Evolutionary conservation across 2,113 vertebrate species (phyloP).

Genomic region (Silurus asotus): DNA sequence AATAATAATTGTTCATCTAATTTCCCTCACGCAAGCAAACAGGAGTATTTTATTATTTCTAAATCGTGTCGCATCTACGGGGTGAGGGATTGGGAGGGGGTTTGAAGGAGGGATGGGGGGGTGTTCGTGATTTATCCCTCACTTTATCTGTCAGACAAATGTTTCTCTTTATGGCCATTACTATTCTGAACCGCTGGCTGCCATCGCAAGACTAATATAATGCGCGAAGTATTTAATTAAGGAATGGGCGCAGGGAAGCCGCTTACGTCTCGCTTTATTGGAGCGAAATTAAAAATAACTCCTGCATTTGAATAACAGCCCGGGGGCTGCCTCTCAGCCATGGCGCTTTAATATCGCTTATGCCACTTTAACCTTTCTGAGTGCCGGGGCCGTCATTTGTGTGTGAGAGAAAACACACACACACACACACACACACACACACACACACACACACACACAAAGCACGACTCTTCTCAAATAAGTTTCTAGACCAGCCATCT

Average conservation of each 20-base stretch:
- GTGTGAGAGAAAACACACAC: constrained; percentile 12
- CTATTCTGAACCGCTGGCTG: constrained; percentile 62
- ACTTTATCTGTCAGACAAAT: constrained; percentile 68
- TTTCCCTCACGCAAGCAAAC: constrained; percentile 51
- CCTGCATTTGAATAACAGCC: constrained; percentile 73
- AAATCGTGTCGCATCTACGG: constrained; percentile 52
- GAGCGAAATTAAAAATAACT: constrained; percentile 70
- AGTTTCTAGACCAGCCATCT: constrained; percentile 11
- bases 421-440: constrained; percentile 37
- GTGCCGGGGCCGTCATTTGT: constrained; percentile 54
- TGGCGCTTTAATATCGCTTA: constrained; percentile 72
- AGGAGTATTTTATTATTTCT: constrained; percentile 61
- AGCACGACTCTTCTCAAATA: constrained; percentile 11
- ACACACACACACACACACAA: constrained; percentile 42
- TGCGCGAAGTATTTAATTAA: constrained; percentile 73
- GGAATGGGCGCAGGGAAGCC: constrained; percentile 67
- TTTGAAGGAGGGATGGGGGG: background rate
- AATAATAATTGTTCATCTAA: constrained; percentile 48
- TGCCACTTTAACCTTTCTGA: constrained; percentile 70
- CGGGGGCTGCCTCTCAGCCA: constrained; percentile 63
- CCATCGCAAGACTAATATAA: constrained; percentile 62
- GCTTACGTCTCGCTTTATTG: constrained; percentile 69
- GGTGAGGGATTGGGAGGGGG: constrained; percentile 42
- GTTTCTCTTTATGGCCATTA: constrained; percentile 69
- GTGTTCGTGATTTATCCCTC: constrained; percentile 65